These are phyloP conservation scores for Bufo gargarizans DNA, from an alignment of 2,113 vertebrate species.

Conservation along the genomic window DNA sequence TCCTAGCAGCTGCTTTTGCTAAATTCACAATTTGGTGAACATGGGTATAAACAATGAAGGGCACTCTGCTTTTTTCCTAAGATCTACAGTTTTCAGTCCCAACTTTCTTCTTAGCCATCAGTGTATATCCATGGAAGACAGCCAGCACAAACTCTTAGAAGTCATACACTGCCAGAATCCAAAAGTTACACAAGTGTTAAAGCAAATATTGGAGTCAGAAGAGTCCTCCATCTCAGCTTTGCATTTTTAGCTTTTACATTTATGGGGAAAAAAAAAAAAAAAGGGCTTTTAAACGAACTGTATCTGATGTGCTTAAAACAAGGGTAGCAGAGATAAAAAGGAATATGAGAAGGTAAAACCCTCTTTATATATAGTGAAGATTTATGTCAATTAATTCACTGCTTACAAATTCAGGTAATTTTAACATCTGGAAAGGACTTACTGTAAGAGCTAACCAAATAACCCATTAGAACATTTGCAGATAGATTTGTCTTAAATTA, in stretches of 20 bases:
- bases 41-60: background rate
- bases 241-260: slow-evolving; percentile 39
- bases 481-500: slow-evolving; percentile 58
- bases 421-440: slow-evolving; percentile 57
- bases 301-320: slow-evolving; percentile 55
- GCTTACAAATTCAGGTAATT: slow-evolving; percentile 58
- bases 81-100: background rate
- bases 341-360: slow-evolving; percentile 11
- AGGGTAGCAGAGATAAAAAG: slow-evolving; percentile 43
- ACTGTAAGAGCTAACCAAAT: slow-evolving; percentile 59
- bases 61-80: slow-evolving; percentile 1
- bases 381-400: slow-evolving; percentile 54
- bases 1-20: background rate
- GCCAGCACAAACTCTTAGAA: slow-evolving; percentile 27
- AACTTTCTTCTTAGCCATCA: background rate
- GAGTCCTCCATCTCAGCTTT: background rate
- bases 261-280: slow-evolving; percentile 29
- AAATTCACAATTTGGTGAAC: background rate
- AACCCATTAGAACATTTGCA: slow-evolving; percentile 55
- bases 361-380: slow-evolving; percentile 18
- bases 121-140: background rate
- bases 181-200: slow-evolving; percentile 50
- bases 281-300: slow-evolving; percentile 38
- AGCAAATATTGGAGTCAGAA: slow-evolving; percentile 37
- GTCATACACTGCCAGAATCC: slow-evolving; percentile 24